Percentiles rank a stretch among this genome's conserved stretches.
Conservation (phyloP, 1,140 invertebrate genomes). For the Artemia franciscana region DNA sequence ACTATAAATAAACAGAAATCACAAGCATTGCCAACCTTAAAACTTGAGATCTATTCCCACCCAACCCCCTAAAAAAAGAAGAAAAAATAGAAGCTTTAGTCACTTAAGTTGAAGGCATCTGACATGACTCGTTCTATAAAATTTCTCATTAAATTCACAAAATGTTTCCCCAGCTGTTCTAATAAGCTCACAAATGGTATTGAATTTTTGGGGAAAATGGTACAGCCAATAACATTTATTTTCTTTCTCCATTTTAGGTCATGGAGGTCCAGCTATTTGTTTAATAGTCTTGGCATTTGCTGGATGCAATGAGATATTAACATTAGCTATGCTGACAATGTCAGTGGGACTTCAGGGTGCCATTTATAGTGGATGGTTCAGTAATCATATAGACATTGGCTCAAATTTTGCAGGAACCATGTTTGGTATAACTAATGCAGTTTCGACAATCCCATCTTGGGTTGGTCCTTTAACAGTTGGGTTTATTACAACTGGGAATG, state of each 20-base stretch:
- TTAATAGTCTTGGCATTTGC: slow-evolving; percentile 13
- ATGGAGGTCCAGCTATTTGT: slow-evolving; percentile 11
- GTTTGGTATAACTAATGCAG: slow-evolving; percentile 30
- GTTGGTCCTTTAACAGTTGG: slow-evolving; percentile 25
- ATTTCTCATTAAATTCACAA: too few relatives aligned
- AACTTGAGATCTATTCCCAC: too few relatives aligned
- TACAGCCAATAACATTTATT: not conserved
- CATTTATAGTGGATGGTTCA: slow-evolving; percentile 8
- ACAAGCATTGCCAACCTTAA: too few relatives aligned
- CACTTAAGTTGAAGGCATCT: too few relatives aligned
- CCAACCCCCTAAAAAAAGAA: too few relatives aligned
- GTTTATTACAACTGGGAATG: slow-evolving; percentile 21
- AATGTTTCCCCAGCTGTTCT: too few relatives aligned
- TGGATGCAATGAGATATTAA: slow-evolving; percentile 10
- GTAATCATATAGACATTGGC: slow-evolving; percentile 9
- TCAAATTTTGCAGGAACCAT: slow-evolving; percentile 17
- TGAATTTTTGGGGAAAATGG: too few relatives aligned
- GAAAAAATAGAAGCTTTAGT: too few relatives aligned
- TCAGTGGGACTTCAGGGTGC: slow-evolving; percentile 9
- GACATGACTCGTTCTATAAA: too few relatives aligned
- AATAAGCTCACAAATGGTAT: too few relatives aligned
- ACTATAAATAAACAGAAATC: too few relatives aligned
- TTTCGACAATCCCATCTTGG: slow-evolving; percentile 29
- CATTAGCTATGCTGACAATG: slow-evolving; percentile 4
- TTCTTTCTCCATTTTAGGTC: slow-evolving; percentile 9